phyloP scores from a whole-genome alignment of 2,113 vertebrate genomes.

The Tenebrosternarchus preto region DNA sequence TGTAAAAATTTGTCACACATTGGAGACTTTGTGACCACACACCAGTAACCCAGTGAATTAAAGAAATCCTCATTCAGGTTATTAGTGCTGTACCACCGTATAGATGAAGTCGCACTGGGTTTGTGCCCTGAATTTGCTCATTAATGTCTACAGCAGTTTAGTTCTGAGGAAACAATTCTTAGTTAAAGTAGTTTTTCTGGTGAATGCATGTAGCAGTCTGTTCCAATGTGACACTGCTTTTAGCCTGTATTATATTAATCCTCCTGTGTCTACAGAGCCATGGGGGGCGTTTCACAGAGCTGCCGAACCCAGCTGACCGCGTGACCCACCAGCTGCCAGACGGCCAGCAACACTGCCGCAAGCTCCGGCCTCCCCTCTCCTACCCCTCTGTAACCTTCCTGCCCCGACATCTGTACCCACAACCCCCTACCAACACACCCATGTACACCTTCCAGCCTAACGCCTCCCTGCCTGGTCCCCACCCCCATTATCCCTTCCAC shows the following conservation, averaged over 20 bases:
- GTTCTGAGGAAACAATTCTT: too few species aligned
- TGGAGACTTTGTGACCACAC: neutral
- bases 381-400: slow-evolving; percentile 73
- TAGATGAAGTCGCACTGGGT: neutral
- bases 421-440: slow-evolving; percentile 65
- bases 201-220: neutral
- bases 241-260: slow-evolving; percentile 1
- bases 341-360: slow-evolving; percentile 70
- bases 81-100: too few species aligned
- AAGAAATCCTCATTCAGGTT: neutral
- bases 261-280: slow-evolving; percentile 75
- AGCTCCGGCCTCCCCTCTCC: slow-evolving; percentile 69
- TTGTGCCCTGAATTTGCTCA: neutral
- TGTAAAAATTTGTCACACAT: neutral
- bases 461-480: slow-evolving; percentile 72
- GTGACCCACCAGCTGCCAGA: slow-evolving; percentile 75
- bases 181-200: neutral
- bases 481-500: slow-evolving; percentile 78
- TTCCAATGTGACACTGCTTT: neutral
- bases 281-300: slow-evolving; percentile 76
- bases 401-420: slow-evolving; percentile 76
- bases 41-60: neutral
- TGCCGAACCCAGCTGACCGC: slow-evolving; percentile 79
- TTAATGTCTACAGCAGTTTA: neutral
- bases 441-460: slow-evolving; percentile 78